phyloP scores from a whole-genome alignment of 2,797 vertebrate genomes.

The Kryptopterus vitreolus region DNA sequence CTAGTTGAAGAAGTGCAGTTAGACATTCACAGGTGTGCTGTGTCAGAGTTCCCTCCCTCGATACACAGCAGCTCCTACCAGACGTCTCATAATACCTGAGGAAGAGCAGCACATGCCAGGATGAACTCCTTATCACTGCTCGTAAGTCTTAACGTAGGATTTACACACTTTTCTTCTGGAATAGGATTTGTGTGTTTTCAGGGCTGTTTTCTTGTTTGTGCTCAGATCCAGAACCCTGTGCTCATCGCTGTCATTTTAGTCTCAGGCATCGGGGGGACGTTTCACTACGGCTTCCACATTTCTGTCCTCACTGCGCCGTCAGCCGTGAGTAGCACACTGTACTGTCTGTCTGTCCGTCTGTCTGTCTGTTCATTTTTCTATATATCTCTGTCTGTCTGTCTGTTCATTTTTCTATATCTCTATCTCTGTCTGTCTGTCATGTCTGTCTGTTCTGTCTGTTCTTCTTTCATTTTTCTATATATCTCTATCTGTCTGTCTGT shows the following conservation, averaged over 20 bases:
- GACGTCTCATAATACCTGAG: not conserved
- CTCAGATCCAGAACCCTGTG: conserved; percentile 70
- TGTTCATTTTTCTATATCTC: not conserved
- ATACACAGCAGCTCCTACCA: not conserved
- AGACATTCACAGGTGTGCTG: conserved; percentile 40
- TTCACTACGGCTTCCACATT: conserved; percentile 76
- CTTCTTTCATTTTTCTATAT: too few species aligned
- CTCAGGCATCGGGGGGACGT: conserved; percentile 78
- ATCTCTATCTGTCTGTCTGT: not conserved
- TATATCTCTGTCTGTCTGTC: not conserved
- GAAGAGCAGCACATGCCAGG: conserved; percentile 53
- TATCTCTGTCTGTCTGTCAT: not conserved
- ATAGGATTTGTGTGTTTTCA: not conserved
- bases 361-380: not conserved
- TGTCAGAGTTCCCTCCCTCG: conserved; percentile 29
- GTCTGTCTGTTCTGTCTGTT: too few species aligned
- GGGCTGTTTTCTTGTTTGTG: not conserved
- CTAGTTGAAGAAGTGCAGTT: conserved; percentile 37
- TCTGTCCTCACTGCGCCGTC: conserved; percentile 80
- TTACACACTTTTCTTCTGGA: not conserved
- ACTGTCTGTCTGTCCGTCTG: not conserved
- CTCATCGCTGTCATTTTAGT: conserved; percentile 70
- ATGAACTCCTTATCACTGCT: conserved; percentile 56
- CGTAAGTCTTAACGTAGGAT: conserved; percentile 53
- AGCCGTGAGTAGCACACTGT: conserved; percentile 64